Base-by-base conservation (phyloP, 92 coral and sea anemone species). In the Palythoa grandiflora region DNA sequence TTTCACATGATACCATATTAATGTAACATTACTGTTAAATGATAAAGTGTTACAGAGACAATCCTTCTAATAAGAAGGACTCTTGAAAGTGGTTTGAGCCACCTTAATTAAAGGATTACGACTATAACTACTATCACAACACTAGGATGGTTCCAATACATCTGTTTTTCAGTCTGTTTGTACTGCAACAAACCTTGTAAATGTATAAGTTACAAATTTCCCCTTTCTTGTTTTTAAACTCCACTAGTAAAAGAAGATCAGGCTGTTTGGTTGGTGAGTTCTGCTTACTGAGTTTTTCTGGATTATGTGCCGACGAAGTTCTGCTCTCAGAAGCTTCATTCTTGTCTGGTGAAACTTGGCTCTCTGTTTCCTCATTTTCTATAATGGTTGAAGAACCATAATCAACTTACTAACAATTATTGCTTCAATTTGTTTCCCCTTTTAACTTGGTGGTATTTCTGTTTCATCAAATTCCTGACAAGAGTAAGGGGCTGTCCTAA, bases 171-270 rank as follows among this genome's bases (percentile, higher is more conserved):
- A 12, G 48, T 14, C 19, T 59, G 65, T 11, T 5, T 59, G 16
- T 14, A 59, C 19, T 10, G 65, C 16, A 9, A 81, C 61, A 17
- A 79, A 94, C 97, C 95, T 92, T 93, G 75, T 66, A 77, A 40
- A 94, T 90, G 84, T 92, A 76, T n/a, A 94, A 73, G 66, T 94
- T 81, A 5, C 88, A 57, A 38, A 94, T 75, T 35, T 86, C 85
- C 13, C 97, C 97, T 73, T 92, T 88, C 84, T 90, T 84, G 20
- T 89, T 84, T 44, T 90, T 93, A 92, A 94, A 94, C 71, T 94
- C 97, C 3, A 94, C 89, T 61, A 84, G 78, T 68, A 94, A 76
- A 16, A 86, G 87, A 81, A 51, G 88, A 53, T 63, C 76, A 1
- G 86, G 51, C 57, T 85, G 85, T 36, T 88, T 88, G 9, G 84